These are phyloP conservation scores for Trichomycterus rosablanca DNA, from an alignment of 2,113 vertebrate species.

Conservation along the genomic window DNA sequence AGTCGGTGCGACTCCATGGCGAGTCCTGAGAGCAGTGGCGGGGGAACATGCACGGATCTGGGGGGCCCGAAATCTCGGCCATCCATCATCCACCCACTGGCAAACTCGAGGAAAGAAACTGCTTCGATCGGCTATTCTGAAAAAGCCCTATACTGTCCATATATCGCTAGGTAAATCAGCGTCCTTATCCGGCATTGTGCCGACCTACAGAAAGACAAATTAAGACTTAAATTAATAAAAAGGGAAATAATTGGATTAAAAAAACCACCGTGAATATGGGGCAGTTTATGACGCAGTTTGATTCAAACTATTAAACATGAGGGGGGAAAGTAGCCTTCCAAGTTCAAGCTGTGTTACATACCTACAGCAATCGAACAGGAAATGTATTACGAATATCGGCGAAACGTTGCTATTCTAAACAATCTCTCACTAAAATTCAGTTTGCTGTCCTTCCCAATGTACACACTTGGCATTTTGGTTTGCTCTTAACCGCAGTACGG, in stretches of 20 bases:
- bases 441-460: too few relatives aligned
- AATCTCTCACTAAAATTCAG: background rate
- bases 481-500: too few relatives aligned
- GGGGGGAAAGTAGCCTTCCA: conserved; percentile 7
- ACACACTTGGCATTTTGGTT: too few relatives aligned
- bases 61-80: conserved; percentile 93
- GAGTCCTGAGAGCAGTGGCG: conserved; percentile 83
- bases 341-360: background rate
- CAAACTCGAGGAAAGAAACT: conserved; percentile 63
- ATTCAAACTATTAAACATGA: conserved; percentile 22
- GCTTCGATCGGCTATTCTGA: conserved; percentile 61
- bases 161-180: conserved; percentile 61
- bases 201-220: conserved; percentile 63
- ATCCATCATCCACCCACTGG: conserved; percentile 84
- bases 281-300: conserved; percentile 74
- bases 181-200: conserved; percentile 68
- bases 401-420: background rate
- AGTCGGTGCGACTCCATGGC: conserved; percentile 87
- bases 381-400: background rate
- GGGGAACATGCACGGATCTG: conserved; percentile 86
- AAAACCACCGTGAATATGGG: background rate
- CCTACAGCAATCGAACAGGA: too few relatives aligned
- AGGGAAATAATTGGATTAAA: background rate
- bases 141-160: conserved; percentile 66
- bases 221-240: conserved; percentile 29